Base-by-base conservation (phyloP, 2,888 invertebrate genomes). In the Xanthorhoe designata region DNA sequence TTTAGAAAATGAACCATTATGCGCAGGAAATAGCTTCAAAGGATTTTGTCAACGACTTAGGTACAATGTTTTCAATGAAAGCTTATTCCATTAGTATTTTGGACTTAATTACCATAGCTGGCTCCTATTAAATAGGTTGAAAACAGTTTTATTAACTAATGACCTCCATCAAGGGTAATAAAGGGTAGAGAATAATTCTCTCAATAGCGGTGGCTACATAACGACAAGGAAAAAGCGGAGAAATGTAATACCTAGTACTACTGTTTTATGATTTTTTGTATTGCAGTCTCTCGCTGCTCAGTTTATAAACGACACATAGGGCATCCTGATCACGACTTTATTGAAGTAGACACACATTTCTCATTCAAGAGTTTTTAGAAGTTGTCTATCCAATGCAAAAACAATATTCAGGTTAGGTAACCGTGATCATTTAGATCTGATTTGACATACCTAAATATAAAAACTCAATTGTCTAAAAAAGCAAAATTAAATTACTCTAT, bases 81-180 rank as follows among this genome's bases (percentile, higher is more conserved):
- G 68, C 59, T 65, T 56, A 62, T 66, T 68, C 75, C 57, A 70
- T 69, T 70, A 69, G 64, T 67, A 56, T 59, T 64, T 67, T 55
- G 66, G 64, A 67, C 63, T 74, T 77, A 78, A 81, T 79, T 80
- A 78, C 72, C 71, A 64, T 61, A 69, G 71, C 59, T 64, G 64
- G 71, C 71, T 70, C 72, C 68, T 73, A 77, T 76, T 79, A 75
- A 79, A 68, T 71, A 66, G 76, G 74, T 78, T 57, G 69, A 75
- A 78, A 71, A 77, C 75, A 77, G 75, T 79, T 85, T 85, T 83
- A 85, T 83, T 83, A 83, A 79, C 77, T 83, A 84, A 87, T 82
- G 79, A 77, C 79, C 81, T 75, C 76, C 79, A 80, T 81, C 78
- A 82, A 78, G 80, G 77, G 77, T 86, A 86, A 87, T 85, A 84